Evolutionary conservation across 2,797 vertebrate species (phyloP).

Genomic region (Gymnocypris eckloni): DNA sequence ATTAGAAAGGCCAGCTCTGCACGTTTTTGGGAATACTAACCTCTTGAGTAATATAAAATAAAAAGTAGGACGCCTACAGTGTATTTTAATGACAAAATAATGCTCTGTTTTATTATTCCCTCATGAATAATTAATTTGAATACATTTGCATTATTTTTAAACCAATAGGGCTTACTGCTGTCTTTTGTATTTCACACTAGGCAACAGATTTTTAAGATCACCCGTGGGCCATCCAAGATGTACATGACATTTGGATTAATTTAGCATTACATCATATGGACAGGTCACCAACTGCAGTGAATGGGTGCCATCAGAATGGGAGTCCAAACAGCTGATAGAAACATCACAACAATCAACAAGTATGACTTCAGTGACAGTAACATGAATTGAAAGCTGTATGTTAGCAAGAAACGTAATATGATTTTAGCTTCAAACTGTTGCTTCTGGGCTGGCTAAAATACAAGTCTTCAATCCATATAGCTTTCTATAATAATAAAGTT

Average conservation of each 20-base stretch:
- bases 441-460: neutral
- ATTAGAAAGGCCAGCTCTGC: slow-evolving; percentile 27
- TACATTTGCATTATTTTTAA: neutral
- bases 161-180: neutral
- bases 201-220: neutral
- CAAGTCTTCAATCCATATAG: too few species aligned
- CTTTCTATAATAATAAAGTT: too few species aligned
- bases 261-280: neutral
- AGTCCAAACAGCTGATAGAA: neutral
- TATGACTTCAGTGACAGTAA: neutral
- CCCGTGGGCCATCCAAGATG: neutral
- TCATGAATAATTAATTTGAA: slow-evolving; percentile 28
- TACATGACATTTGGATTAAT: neutral
- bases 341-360: neutral
- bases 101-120: neutral
- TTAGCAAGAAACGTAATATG: neutral
- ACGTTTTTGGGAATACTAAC: slow-evolving; percentile 21
- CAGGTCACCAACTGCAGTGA: neutral
- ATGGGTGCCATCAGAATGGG: neutral
- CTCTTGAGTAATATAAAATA: slow-evolving; percentile 9
- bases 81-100: slow-evolving; percentile 13
- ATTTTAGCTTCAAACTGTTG: too few species aligned
- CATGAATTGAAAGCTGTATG: neutral
- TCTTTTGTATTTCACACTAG: neutral
- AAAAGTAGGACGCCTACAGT: neutral